Conservation (phyloP, 2,797 vertebrate genomes). For the Darevskia mixta region DNA sequence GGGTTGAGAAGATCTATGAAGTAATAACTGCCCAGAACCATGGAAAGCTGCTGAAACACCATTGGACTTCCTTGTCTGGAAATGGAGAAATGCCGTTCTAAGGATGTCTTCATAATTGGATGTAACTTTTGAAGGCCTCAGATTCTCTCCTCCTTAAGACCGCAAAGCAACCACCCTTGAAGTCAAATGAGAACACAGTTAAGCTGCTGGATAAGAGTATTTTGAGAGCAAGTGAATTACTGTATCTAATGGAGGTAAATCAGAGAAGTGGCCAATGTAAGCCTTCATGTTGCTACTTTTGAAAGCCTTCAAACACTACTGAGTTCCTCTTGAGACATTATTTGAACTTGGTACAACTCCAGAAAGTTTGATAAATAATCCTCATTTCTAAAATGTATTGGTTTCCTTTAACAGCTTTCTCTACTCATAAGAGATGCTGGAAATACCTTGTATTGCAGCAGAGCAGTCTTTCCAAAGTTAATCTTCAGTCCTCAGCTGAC, state of each 20-base stretch:
- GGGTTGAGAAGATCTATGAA: neutral
- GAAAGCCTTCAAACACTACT: neutral
- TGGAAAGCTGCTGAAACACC: neutral
- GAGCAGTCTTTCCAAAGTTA: neutral
- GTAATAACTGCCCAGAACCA: neutral
- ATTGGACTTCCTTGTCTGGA: neutral
- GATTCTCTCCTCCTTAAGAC: neutral
- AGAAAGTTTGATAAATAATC: neutral
- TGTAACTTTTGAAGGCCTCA: neutral
- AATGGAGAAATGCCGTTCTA: neutral
- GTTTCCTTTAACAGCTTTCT: neutral
- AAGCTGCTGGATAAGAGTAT: neutral
- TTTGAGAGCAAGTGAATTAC: neutral
- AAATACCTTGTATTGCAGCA: neutral
- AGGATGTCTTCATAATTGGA: neutral
- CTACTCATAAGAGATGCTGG: conserved; percentile 9
- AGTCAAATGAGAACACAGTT: neutral
- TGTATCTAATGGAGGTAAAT: neutral
- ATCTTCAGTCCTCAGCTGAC: neutral
- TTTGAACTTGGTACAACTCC: neutral
- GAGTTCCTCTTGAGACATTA: neutral
- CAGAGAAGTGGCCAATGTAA: neutral
- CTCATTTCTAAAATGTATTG: neutral
- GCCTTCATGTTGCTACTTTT: neutral
- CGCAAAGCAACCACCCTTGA: neutral